Base-by-base conservation (phyloP, 2,888 invertebrate genomes). In the Adela reaumurella region DNA sequence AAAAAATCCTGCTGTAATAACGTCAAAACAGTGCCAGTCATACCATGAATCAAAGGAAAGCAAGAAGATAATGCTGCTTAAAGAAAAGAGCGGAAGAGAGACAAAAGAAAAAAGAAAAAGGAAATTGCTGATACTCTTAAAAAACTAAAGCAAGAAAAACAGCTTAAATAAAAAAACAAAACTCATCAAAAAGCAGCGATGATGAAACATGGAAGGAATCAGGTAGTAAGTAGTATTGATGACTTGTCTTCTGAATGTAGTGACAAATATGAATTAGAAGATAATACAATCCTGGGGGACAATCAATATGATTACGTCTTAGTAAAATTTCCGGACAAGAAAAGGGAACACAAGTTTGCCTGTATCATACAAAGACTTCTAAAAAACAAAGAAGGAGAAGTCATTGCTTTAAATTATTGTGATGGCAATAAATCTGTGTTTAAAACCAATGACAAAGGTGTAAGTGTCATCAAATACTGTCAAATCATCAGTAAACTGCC, bases 201-300 rank as follows among this genome's bases (percentile, higher is more conserved):
- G 42, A 42, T 6, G 42, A 42, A 42, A 42, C 42, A 14, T 42
- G 42, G 17, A 17, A 6, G 16, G 42, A 42, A 42, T 6, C 42
- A 42, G 42, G 17, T n/a, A n/a, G n/a, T n/a, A 6, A 17, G 42
- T 17, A 42, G 42, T 11, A 17, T 17, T 42, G 4, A 42, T 42
- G 42, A 42, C 11, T 17, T 42, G 17, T 42, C 42, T 42, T 42
- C 42, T 42, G 42, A 42, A 42, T 17, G 17, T 42, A 42, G 42
- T 42, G 42, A 42, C 42, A n/a, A 42, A 42, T n/a, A 42, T 42
- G 17, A n/a, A 42, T 42, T 42, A 6, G 42, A 42, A 42, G 42
- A 42, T 42, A 42, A 17, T 3, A 17, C 42, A 6, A 42, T 42
- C 4, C 42, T 17, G 17, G 42, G 11, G 42, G 42, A 42, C 4